These are phyloP conservation scores for Spheniscus humboldti DNA, from an alignment of 2,797 vertebrate species.

Conservation along the genomic window DNA sequence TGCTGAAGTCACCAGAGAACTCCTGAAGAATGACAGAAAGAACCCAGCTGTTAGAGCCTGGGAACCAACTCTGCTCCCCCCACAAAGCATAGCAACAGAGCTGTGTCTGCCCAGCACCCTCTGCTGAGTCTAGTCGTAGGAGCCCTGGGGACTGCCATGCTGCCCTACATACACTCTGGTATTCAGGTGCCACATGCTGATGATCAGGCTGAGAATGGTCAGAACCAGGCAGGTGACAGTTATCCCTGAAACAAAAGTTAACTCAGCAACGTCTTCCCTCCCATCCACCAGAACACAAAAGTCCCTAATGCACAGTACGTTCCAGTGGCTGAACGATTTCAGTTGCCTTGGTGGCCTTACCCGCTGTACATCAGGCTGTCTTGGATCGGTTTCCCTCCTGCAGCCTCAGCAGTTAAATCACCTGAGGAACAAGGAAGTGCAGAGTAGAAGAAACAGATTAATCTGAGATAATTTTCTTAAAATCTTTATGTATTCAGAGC, in stretches of 20 bases:
- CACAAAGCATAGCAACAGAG: not conserved
- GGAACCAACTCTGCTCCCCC: not conserved
- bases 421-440: constrained; percentile 62
- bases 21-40: constrained; percentile 54
- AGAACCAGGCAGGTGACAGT: not conserved
- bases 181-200: not conserved
- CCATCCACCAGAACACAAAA: not conserved
- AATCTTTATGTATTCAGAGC: not conserved
- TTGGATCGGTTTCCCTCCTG: constrained; percentile 76
- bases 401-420: constrained; percentile 79
- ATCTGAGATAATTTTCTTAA: not conserved
- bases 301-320: not conserved
- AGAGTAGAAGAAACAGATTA: not conserved
- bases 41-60: not conserved
- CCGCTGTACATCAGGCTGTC: constrained; percentile 88
- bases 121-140: not conserved
- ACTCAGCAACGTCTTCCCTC: not conserved
- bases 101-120: not conserved
- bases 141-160: not conserved
- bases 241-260: not conserved
- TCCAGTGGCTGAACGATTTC: not conserved
- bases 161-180: not conserved
- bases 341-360: constrained; percentile 71
- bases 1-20: constrained; percentile 78
- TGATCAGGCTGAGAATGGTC: not conserved